Evolutionary conservation across 2,888 invertebrate genomes (phyloP).

Genomic region (Gasteruption jaculator): DNA sequence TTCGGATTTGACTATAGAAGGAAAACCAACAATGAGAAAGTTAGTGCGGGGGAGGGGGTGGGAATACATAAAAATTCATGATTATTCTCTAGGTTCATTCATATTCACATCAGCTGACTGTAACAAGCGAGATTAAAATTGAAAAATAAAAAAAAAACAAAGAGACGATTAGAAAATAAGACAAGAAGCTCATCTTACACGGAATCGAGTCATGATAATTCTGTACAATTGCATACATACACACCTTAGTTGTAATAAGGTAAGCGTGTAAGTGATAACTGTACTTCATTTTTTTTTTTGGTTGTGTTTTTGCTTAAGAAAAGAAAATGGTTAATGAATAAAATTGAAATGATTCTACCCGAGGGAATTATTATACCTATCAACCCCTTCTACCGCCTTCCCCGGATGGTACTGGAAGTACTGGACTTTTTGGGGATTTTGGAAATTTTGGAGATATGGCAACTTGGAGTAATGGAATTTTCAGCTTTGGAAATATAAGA

Average conservation of each 20-base stretch:
- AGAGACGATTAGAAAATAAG: conserved; percentile 26
- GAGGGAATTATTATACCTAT: no score
- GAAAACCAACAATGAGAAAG: not conserved
- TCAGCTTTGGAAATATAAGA: no score
- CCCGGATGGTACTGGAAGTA: no score
- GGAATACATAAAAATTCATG: not conserved
- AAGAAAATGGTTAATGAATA: no score
- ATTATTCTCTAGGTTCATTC: conserved; percentile 22
- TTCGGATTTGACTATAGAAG: no score
- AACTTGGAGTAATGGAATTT: no score
- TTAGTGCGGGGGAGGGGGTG: not conserved
- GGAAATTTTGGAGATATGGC: no score
- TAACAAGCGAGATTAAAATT: conserved; percentile 12
- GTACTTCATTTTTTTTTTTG: conserved; percentile 50
- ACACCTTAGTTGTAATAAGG: conserved; percentile 44
- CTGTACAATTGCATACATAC: conserved; percentile 47
- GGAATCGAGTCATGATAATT: conserved; percentile 44
- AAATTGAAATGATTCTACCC: no score
- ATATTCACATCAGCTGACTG: conserved; percentile 25
- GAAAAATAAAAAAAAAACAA: conserved; percentile 16
- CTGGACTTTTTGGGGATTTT: no score
- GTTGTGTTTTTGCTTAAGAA: conserved; percentile 51
- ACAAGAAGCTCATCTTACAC: conserved; percentile 40
- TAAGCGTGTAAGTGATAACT: conserved; percentile 46
- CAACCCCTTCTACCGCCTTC: no score